These are phyloP conservation scores for Drosophila lini DNA, from an alignment of 1,140 invertebrate species.

Conservation along the genomic window DNA sequence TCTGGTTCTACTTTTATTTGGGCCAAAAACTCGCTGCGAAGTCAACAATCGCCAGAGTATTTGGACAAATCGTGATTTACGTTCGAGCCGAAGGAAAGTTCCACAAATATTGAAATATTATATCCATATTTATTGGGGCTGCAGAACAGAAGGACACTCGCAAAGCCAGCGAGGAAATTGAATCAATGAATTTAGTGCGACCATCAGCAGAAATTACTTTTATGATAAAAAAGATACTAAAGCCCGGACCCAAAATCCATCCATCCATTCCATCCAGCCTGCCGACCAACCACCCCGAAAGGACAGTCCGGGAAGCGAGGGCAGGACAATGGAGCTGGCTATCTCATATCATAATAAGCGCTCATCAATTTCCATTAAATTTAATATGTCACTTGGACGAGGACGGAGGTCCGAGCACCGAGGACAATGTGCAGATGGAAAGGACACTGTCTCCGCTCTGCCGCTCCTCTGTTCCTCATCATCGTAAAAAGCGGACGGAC, in stretches of 20 bases:
- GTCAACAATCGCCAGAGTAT: conserved; percentile 18
- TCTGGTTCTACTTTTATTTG: background rate
- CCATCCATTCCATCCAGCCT: conserved; percentile 25
- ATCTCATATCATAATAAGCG: conserved; percentile 83
- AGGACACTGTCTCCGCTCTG: conserved; percentile 19
- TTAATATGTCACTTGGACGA: conserved; percentile 76
- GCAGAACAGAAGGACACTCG: conserved; percentile 3
- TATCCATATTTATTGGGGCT: conserved; percentile 74
- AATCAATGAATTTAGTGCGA: conserved; percentile 80
- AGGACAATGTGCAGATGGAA: conserved; percentile 23
- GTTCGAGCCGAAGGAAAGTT: conserved; percentile 43
- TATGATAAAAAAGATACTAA: conserved; percentile 76
- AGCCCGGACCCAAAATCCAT: conserved; percentile 32
- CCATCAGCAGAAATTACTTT: conserved; percentile 79
- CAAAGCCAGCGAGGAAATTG: conserved; percentile 70
- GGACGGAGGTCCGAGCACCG: background rate
- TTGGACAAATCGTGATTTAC: conserved; percentile 66
- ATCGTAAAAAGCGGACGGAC: conserved; percentile 73
- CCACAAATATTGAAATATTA: conserved; percentile 81
- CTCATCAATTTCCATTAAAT: conserved; percentile 83
- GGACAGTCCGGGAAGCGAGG: conserved; percentile 10
- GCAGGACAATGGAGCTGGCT: conserved; percentile 49
- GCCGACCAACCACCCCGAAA: conserved; percentile 23
- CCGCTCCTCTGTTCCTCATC: conserved; percentile 57
- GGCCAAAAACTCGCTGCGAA: background rate